phyloP scores from a whole-genome alignment of 2,888 invertebrate genomes.

The Drosophila rellima region DNA sequence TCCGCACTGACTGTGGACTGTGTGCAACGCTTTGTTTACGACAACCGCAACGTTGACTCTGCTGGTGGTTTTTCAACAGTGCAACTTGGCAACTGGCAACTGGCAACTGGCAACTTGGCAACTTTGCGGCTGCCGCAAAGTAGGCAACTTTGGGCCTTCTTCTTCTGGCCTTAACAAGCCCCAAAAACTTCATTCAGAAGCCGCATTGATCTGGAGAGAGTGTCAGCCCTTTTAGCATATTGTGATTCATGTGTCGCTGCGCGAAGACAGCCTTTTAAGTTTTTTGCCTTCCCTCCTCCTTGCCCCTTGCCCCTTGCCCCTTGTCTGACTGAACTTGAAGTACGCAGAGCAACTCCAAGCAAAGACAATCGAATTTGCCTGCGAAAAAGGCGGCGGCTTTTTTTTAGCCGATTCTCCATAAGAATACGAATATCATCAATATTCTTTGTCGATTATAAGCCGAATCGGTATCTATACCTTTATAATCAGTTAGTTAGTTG shows the following conservation, averaged over 20 bases:
- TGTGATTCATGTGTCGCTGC: constrained; percentile 84
- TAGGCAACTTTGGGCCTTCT: constrained; percentile 69
- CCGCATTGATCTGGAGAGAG: constrained; percentile 83
- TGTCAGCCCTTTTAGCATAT: constrained; percentile 84
- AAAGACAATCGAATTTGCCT: constrained; percentile 43
- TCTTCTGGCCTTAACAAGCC: constrained; percentile 61
- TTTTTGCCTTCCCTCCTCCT: not conserved
- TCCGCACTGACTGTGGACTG: constrained; percentile 56
- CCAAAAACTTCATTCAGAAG: constrained; percentile 79
- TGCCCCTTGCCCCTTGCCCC: not conserved
- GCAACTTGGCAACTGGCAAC: constrained; percentile 20
- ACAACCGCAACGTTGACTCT: constrained; percentile 70
- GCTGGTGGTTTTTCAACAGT: constrained; percentile 51
- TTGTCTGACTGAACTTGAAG: constrained; percentile 2
- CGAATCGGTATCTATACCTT: not conserved
- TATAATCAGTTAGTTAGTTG: not conserved
- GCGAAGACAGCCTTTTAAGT: constrained; percentile 61
- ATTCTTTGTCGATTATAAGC: constrained; percentile 29
- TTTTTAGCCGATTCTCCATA: constrained; percentile 28
- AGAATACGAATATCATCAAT: constrained; percentile 17
- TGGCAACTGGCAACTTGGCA: constrained; percentile 20
- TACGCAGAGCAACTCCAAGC: constrained; percentile 7
- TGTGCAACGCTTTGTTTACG: constrained; percentile 79
- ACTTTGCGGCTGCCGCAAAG: constrained; percentile 63
- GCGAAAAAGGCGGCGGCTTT: constrained; percentile 53